phyloP scores from a whole-genome alignment of 92 coral and sea anemone genomes.

The Parazoanthus darwini region DNA sequence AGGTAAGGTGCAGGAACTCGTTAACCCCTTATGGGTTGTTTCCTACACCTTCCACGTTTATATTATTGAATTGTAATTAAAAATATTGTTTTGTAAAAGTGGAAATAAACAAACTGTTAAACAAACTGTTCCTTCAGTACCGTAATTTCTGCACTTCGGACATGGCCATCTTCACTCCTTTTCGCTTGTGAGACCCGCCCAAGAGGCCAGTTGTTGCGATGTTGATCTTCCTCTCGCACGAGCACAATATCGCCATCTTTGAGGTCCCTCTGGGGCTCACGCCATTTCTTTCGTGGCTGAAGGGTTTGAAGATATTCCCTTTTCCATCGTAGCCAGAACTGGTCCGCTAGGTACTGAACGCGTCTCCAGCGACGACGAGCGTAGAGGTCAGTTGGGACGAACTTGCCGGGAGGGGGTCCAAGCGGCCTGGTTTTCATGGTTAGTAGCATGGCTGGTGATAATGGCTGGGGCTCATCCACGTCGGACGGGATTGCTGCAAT shows the following conservation, averaged over 20 bases:
- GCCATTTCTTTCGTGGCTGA: slow-evolving; percentile 47
- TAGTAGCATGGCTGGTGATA: not conserved
- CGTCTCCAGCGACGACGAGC: slow-evolving; percentile 46
- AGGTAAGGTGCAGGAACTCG: too few relatives aligned
- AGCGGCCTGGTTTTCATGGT: slow-evolving; percentile 43
- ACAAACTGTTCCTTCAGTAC: slow-evolving; percentile 12
- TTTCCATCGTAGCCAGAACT: slow-evolving; percentile 51
- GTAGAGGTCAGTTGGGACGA: slow-evolving; percentile 39
- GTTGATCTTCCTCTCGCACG: slow-evolving; percentile 38
- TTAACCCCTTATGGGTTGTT: too few relatives aligned
- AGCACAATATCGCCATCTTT: slow-evolving; percentile 38
- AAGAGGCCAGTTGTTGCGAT: slow-evolving; percentile 44
- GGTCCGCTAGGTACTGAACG: slow-evolving; percentile 51
- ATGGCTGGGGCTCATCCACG: slow-evolving; percentile 41
- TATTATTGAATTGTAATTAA: too few relatives aligned
- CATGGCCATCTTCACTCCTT: slow-evolving; percentile 45
- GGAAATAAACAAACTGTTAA: too few relatives aligned
- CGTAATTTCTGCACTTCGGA: slow-evolving; percentile 38
- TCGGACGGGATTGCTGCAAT: slow-evolving; percentile 36
- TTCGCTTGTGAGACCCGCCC: slow-evolving; percentile 35
- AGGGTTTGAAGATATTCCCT: slow-evolving; percentile 46
- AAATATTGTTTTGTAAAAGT: too few relatives aligned
- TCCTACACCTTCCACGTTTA: too few relatives aligned
- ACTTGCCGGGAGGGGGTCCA: slow-evolving; percentile 46
- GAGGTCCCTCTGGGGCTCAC: slow-evolving; percentile 17